A percentile compares a stretch with the other conserved stretches of the same genome.
phyloP scores from a whole-genome alignment of 2,113 vertebrate genomes.

The Aegypius monachus region DNA sequence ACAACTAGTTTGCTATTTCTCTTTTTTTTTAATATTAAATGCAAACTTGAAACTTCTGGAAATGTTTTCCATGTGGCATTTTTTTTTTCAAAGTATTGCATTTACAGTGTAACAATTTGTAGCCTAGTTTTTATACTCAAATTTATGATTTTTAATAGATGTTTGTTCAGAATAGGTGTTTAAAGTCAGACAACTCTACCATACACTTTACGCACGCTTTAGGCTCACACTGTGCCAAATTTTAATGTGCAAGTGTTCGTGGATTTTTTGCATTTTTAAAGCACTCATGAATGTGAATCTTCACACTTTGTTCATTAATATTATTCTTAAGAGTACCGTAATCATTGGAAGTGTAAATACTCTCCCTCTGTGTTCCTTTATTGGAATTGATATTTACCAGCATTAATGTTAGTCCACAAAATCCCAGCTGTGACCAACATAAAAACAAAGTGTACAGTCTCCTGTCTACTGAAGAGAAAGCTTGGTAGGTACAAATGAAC shows the following conservation, averaged over 20 bases:
- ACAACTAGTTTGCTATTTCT: conserved; percentile 21
- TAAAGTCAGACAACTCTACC: not conserved
- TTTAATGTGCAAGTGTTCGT: conserved; percentile 18
- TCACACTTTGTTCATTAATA: conserved; percentile 7
- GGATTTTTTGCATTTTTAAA: conserved; percentile 14
- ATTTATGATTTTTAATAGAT: conserved; percentile 59
- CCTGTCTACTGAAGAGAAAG: not conserved
- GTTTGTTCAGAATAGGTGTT: conserved; percentile 61
- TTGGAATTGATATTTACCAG: conserved; percentile 9
- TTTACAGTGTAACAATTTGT: conserved; percentile 70
- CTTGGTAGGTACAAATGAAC: not conserved
- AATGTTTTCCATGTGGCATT: conserved; percentile 66
- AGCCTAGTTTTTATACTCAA: conserved; percentile 71
- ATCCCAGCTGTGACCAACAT: not conserved
- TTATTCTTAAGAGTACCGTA: not conserved
- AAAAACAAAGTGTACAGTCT: not conserved
- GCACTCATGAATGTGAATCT: conserved; percentile 62
- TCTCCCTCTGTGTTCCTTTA: not conserved
- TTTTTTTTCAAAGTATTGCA: conserved; percentile 65
- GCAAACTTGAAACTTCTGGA: conserved; percentile 68
- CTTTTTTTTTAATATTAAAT: not conserved
- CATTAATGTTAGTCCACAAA: not conserved
- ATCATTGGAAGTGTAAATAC: not conserved
- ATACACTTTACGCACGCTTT: not conserved
- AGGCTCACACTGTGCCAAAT: conserved; percentile 70